phyloP scores from a whole-genome alignment of 2,797 vertebrate genomes.

The Acanthurus leucopareius region DNA sequence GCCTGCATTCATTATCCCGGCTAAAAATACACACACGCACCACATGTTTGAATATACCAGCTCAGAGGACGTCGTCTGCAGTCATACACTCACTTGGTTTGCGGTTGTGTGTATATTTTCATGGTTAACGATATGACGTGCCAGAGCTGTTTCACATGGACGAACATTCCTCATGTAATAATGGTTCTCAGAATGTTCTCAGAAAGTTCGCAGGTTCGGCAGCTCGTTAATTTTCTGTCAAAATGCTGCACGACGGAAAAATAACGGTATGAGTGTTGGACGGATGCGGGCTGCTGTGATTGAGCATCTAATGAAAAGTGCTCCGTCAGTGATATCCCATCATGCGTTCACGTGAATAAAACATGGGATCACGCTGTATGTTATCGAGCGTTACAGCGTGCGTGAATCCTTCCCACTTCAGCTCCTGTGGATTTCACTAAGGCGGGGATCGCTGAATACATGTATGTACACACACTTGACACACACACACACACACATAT shows the following conservation, averaged over 20 bases:
- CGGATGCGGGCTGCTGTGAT: constrained; percentile 52
- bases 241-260: constrained; percentile 51
- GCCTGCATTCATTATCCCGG: constrained; percentile 65
- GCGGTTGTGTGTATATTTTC: constrained; percentile 46
- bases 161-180: constrained; percentile 31
- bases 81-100: constrained; percentile 16
- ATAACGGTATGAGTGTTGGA: constrained; percentile 35
- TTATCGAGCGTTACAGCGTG: constrained; percentile 36
- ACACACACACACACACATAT: constrained; percentile 25
- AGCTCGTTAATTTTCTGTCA: constrained; percentile 53
- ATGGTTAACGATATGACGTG: constrained; percentile 48
- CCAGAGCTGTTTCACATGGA: constrained; percentile 43
- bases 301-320: constrained; percentile 54
- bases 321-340: constrained; percentile 50
- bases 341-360: constrained; percentile 63
- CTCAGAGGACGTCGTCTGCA: constrained; percentile 5
- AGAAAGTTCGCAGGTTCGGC: not conserved
- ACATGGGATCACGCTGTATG: constrained; percentile 49
- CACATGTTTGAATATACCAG: constrained; percentile 23
- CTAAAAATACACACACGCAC: constrained; percentile 58
- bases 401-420: constrained; percentile 41
- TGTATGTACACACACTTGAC: constrained; percentile 36
- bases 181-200: constrained; percentile 50
- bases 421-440: constrained; percentile 65
- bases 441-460: constrained; percentile 45